A percentile compares a stretch with the other conserved stretches of the same genome.
These are phyloP conservation scores for Cynoglossus semilaevis DNA, from an alignment of 2,113 vertebrate species.

Conservation along the genomic window DNA sequence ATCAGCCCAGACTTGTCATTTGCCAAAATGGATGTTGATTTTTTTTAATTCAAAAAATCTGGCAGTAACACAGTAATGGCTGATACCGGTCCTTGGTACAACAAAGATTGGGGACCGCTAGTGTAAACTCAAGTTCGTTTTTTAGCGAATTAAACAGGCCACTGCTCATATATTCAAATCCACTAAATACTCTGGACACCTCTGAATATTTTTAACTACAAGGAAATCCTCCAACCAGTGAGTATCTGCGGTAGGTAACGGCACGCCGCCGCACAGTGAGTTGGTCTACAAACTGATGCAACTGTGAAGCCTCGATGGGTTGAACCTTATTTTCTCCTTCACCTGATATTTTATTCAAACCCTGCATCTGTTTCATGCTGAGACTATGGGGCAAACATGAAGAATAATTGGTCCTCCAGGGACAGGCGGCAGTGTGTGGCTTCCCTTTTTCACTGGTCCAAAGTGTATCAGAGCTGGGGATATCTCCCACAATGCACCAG, in stretches of 20 bases:
- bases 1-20: slow-evolving; percentile 65
- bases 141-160: too few species aligned
- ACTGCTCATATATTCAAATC: too few species aligned
- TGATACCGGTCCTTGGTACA: too few species aligned
- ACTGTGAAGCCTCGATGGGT: slow-evolving; percentile 16
- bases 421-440: slow-evolving; percentile 38
- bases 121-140: too few species aligned
- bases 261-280: neutral
- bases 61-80: too few species aligned
- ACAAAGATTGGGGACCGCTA: too few species aligned
- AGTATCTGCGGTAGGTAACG: too few species aligned
- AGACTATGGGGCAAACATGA: slow-evolving; percentile 61
- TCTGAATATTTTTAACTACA: too few species aligned
- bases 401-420: slow-evolving; percentile 69
- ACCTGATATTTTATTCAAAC: slow-evolving; percentile 50
- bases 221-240: too few species aligned
- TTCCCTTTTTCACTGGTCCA: slow-evolving; percentile 43
- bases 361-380: slow-evolving; percentile 45
- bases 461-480: slow-evolving; percentile 32
- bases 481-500: slow-evolving; percentile 55
- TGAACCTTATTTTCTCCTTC: slow-evolving; percentile 9
- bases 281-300: slow-evolving; percentile 18
- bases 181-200: too few species aligned
- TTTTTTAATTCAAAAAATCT: too few species aligned
- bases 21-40: slow-evolving; percentile 66